Percentiles rank a stretch among this genome's conserved stretches.
Conservation (phyloP, 2,888 invertebrate species). For the Lithophane socia region DNA sequence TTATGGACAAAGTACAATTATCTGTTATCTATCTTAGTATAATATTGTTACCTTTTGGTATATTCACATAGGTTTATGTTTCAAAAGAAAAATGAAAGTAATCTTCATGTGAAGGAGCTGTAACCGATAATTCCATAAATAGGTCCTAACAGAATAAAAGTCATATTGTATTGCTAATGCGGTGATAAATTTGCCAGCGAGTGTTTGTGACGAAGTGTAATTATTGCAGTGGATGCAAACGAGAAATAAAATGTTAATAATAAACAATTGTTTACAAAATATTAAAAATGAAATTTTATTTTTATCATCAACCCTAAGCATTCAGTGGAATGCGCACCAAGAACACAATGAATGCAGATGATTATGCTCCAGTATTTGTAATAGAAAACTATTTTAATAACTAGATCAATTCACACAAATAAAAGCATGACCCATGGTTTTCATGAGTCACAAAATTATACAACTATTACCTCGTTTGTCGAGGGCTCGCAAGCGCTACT, state of each 20-base stretch:
- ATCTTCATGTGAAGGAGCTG: slow-evolving; percentile 77
- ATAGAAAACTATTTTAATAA: background rate
- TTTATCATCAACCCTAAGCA: slow-evolving; percentile 43
- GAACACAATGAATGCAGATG: background rate
- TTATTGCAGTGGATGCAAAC: slow-evolving; percentile 85
- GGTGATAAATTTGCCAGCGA: slow-evolving; percentile 84
- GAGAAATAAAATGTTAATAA: slow-evolving; percentile 91
- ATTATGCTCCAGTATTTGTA: background rate
- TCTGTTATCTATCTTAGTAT: slow-evolving; percentile 70
- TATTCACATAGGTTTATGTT: slow-evolving; percentile 85
- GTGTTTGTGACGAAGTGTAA: slow-evolving; percentile 86
- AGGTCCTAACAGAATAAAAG: slow-evolving; percentile 85
- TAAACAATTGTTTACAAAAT: slow-evolving; percentile 91
- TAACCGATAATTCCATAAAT: slow-evolving; percentile 87
- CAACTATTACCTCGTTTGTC: no score
- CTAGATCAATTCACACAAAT: background rate
- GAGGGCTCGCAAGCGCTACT: no score
- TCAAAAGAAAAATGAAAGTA: slow-evolving; percentile 90
- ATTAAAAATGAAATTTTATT: slow-evolving; percentile 84
- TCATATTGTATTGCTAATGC: slow-evolving; percentile 86
- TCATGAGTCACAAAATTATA: no score
- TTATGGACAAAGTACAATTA: slow-evolving; percentile 78
- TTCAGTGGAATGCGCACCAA: background rate
- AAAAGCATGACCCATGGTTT: background rate
- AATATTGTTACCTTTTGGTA: slow-evolving; percentile 82